A percentile compares a stretch with the other conserved stretches of the same genome.
These are phyloP conservation scores for Melieria omissa DNA, from an alignment of 2,888 invertebrate genomes.

Conservation along the genomic window DNA sequence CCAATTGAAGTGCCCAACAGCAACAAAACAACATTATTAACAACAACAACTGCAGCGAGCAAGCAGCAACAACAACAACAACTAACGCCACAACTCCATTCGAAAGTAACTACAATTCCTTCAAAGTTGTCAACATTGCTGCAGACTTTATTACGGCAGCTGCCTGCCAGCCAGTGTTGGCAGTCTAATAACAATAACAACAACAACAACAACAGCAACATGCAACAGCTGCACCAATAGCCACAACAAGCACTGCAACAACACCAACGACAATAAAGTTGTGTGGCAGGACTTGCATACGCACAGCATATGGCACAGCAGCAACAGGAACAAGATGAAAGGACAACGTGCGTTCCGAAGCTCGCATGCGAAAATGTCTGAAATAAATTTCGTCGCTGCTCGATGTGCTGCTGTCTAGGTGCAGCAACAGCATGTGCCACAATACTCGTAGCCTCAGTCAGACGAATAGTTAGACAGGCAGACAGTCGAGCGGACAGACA, in stretches of 20 bases:
- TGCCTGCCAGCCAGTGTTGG: not conserved
- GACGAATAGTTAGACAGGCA: not conserved
- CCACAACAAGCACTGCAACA: not conserved
- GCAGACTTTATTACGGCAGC: slow-evolving; percentile 18
- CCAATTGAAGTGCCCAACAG: no score
- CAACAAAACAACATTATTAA: no score
- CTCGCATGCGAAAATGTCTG: slow-evolving; percentile 23
- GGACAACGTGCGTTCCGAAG: not conserved
- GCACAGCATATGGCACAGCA: not conserved
- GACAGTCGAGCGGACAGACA: slow-evolving; percentile 5
- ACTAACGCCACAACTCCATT: not conserved
- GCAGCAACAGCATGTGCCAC: not conserved
- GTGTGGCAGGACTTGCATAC: not conserved
- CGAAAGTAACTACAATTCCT: slow-evolving; percentile 23
- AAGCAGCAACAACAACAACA: not conserved
- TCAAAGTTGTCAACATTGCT: slow-evolving; percentile 27
- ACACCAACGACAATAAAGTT: not conserved
- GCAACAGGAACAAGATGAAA: not conserved
- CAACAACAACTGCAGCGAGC: not conserved
- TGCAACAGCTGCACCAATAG: slow-evolving; percentile 6
- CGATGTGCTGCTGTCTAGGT: not conserved
- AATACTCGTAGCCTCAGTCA: not conserved
- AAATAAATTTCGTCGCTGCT: slow-evolving; percentile 28
- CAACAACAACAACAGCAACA: slow-evolving; percentile 14
- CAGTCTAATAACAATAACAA: not conserved